phyloP scores from a whole-genome alignment of 2,113 vertebrate genomes.

The Arenaria interpres region DNA sequence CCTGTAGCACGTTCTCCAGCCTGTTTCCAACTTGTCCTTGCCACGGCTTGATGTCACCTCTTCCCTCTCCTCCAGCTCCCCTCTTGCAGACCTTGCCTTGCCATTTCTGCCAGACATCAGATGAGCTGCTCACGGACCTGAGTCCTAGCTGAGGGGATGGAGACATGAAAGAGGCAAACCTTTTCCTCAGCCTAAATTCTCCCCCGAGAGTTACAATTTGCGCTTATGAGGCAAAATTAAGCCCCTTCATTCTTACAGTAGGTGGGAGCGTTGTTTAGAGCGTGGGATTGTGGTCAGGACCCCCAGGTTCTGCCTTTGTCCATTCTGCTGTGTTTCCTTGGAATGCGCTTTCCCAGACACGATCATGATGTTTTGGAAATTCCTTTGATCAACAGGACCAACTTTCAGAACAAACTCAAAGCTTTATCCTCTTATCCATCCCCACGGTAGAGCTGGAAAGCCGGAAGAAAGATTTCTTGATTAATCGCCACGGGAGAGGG shows the following conservation, averaged over 20 bases:
- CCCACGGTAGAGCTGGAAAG: neutral
- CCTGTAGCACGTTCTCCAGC: neutral
- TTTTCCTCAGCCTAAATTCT: neutral
- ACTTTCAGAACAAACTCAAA: neutral
- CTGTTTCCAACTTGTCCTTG: neutral
- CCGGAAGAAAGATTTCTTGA: slow-evolving; percentile 26
- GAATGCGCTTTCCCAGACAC: neutral
- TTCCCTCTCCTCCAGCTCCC: neutral
- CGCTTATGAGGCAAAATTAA: neutral
- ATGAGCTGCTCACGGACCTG: neutral
- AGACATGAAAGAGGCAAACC: neutral
- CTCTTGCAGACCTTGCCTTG: neutral
- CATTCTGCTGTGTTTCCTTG: neutral
- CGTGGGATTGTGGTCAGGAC: neutral
- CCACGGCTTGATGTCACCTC: neutral
- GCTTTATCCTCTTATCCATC: neutral
- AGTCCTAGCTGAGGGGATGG: neutral
- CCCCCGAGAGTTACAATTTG: neutral
- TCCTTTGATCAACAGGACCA: neutral
- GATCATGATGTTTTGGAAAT: neutral
- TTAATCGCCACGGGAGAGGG: neutral
- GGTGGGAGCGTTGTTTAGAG: neutral
- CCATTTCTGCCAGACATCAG: neutral
- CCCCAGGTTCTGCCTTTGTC: neutral
- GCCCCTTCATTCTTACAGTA: neutral